These are phyloP conservation scores for Stomatorhinus ivindoensis DNA, from an alignment of 2,113 vertebrate species.

Conservation along the genomic window DNA sequence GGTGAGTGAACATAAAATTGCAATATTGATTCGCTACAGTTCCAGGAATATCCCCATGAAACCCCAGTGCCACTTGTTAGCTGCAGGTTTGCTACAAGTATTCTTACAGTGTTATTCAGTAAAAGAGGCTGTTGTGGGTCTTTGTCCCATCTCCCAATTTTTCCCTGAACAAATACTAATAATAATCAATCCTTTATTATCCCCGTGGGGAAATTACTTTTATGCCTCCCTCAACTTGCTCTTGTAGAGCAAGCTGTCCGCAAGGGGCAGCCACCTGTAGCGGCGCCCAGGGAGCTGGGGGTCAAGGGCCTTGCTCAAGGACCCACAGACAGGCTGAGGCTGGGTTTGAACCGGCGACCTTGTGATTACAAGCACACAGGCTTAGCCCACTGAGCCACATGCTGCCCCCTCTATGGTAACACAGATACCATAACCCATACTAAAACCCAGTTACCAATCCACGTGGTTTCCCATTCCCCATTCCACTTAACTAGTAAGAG, in stretches of 20 bases:
- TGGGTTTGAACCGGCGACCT: no score
- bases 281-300: no score
- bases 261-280: no score
- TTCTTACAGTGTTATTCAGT: neutral
- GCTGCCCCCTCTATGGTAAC: no score
- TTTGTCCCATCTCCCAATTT: neutral
- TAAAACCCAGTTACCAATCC: neutral
- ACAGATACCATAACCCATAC: neutral
- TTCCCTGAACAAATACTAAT: neutral
- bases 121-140: neutral
- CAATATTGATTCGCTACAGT: constrained; percentile 3
- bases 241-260: no score
- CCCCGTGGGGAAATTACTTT: no score
- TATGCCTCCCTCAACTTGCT: no score
- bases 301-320: no score
- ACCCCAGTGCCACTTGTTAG: neutral
- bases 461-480: neutral
- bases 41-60: neutral
- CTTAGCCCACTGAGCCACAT: no score
- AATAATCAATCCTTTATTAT: no score
- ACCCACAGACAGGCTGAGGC: no score
- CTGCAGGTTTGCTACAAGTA: neutral
- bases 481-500: neutral
- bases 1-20: neutral
- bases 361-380: no score